Base-by-base conservation (phyloP, 2,797 vertebrate genomes). In the Loris lydekkerianus region DNA sequence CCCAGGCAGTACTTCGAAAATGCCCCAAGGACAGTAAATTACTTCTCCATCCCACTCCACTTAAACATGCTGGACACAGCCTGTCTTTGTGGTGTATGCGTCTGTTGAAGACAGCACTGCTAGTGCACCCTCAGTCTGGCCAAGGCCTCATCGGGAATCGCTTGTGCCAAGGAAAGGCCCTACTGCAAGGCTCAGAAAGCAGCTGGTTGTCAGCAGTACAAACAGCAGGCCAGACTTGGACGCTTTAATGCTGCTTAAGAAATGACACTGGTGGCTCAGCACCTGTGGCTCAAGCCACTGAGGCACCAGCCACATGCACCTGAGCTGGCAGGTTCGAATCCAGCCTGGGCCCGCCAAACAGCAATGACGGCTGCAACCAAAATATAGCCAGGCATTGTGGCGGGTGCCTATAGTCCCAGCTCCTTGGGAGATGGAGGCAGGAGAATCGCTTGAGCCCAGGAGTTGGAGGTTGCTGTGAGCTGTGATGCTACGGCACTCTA, bases 41-140 rank as follows among this genome's bases (percentile, higher is more conserved):
- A 72, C 6, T 43, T 49, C 63, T 75, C 20, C 18, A 1, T 46
- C 43, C 67, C 29, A 18, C 43, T 7, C n/a, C 14, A 21, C 23
- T 70, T 34, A 86, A 13, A 10, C 86, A 10, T 5, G 23, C 75
- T 10, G 3, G 25, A 65, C 53, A 15, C 14, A 18, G 13, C 4
- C 11, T 80, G 77, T 56, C 53, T 80, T 4, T 84, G 7, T 8
- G 23, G 34, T 31, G 27, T 10, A 4, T 15, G 13, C 60, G 21
- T 17, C 49, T 2, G 1, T 43, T 29, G 25, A 20, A 77, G 27
- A 7, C 40, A 0, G 53, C 14, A 5, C n/a, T 4, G 1, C 4
- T 1, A 10, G 69, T 15, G 25, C 34, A 7, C 31, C 4, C 63
- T 7, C 13, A 3, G 10, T 20, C 58, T 53, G 77, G 90, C 43